Base-by-base conservation (phyloP, 2,113 vertebrate species). In the Aegithalos caudatus region DNA sequence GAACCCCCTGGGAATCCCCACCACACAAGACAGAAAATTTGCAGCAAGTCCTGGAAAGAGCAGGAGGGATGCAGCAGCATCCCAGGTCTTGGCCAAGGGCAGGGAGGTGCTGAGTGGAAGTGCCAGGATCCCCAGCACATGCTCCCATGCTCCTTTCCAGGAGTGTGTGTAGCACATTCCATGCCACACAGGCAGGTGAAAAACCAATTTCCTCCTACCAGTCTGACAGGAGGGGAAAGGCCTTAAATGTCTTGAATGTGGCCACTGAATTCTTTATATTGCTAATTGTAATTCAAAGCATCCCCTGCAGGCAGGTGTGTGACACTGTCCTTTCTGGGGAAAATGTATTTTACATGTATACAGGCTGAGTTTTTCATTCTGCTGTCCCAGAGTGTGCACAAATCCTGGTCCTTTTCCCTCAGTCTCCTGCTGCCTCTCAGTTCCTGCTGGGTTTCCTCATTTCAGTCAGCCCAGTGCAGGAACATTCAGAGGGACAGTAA, bases 151-250 rank as follows among this genome's bases (percentile, higher is more conserved):
- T 53, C 35, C 51, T 50, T 38, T 20, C 18, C 48, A 33, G 35
- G 29, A n/a, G 28, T 5, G 11, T 28, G 1, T 0, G 2, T 1
- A 33, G 58, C 19, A 10, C 18, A 11, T 31, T 57, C 65, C 5
- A 1, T 40, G 48, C 35, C 53, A 25, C 45, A 45, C 7, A 31
- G 69, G 54, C 28, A 38, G n/a, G 6, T 21, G 28, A 42, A 53
- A 88, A 71, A 51, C 71, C 35, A 1, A 56, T 19, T 38, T 56
- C 25, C 47, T 85, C 44, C 29, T 45, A 0, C 31, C 22, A 13
- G 18, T 48, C 17, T 85, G n/a, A 66, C 18, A 12, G 23, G 51
- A 90, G n/a, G 42, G 37, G 14, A 73, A 4, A 69, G 31, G 15
- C 50, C 50, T 62, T 35, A 11, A 15, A 15, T 50, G 27, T 44